A percentile compares a stretch with the other conserved stretches of the same genome.
Evolutionary conservation across 2,888 invertebrate genomes (phyloP).

Genomic region (Corythucha ciliata): DNA sequence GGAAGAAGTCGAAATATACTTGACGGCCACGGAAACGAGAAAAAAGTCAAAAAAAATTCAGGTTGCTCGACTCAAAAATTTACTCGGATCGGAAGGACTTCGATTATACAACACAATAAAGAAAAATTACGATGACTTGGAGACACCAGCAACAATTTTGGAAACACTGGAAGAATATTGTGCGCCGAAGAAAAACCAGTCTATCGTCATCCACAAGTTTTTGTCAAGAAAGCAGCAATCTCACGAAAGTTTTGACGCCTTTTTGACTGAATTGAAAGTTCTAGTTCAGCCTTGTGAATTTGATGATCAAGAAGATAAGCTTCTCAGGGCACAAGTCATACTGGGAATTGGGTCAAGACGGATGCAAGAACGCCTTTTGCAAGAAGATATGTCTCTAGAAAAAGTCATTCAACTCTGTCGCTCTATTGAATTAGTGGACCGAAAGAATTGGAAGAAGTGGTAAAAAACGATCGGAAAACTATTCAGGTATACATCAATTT

Average conservation of each 20-base stretch:
- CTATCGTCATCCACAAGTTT: constrained; percentile 27
- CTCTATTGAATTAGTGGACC: not conserved
- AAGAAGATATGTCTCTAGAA: constrained; percentile 17
- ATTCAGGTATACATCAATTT: too few species aligned
- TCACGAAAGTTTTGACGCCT: constrained; percentile 25
- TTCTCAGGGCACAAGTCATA: constrained; percentile 24
- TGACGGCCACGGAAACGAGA: constrained; percentile 15
- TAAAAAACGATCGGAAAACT: too few species aligned
- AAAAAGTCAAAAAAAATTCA: constrained; percentile 23
- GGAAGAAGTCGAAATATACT: too few species aligned
- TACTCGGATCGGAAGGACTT: constrained; percentile 13
- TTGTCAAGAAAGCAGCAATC: constrained; percentile 22
- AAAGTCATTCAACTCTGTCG: not conserved
- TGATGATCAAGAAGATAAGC: constrained; percentile 24
- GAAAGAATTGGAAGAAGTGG: constrained; percentile 4
- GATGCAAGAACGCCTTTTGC: constrained; percentile 19
- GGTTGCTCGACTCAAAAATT: constrained; percentile 18
- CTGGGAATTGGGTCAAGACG: constrained; percentile 11
- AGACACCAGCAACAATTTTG: constrained; percentile 17
- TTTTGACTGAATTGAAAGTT: constrained; percentile 20
- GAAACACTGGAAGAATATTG: constrained; percentile 24
- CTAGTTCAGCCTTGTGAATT: constrained; percentile 15
- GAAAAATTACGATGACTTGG: not conserved
- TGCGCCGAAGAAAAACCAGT: constrained; percentile 25
- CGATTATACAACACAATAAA: constrained; percentile 14